A percentile compares a stretch with the other conserved stretches of the same genome.
phyloP scores from a whole-genome alignment of 2,113 vertebrate genomes.

The Epinephelus fuscoguttatus region DNA sequence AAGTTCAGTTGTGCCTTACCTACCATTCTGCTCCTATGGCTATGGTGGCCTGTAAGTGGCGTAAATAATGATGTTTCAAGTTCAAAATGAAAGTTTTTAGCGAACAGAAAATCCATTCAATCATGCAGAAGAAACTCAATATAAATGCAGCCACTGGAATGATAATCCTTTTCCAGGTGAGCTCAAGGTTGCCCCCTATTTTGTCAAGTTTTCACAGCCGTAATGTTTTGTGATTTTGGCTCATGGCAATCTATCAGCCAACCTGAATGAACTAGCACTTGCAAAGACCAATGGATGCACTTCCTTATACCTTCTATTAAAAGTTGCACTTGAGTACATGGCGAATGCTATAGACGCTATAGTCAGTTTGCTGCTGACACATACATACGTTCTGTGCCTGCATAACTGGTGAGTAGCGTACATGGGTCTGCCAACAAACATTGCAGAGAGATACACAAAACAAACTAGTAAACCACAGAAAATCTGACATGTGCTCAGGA shows the following conservation, averaged over 20 bases:
- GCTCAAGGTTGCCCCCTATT: too few relatives aligned
- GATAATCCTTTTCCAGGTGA: background rate
- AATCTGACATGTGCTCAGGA: background rate
- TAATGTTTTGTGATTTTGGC: background rate
- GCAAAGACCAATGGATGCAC: background rate
- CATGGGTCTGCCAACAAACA: background rate
- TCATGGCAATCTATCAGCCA: background rate
- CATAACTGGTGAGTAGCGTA: background rate
- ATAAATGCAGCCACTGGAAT: background rate
- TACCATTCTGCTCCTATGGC: too few relatives aligned
- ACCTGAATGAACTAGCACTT: background rate
- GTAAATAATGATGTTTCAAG: background rate
- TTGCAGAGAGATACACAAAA: background rate
- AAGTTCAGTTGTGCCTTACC: background rate
- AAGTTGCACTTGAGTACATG: background rate
- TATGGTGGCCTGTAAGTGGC: background rate
- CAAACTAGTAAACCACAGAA: background rate
- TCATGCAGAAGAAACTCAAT: background rate
- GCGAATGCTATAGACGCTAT: background rate
- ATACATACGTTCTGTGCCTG: background rate
- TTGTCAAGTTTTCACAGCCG: background rate
- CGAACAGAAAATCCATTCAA: background rate
- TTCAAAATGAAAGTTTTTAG: background rate
- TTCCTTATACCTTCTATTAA: background rate
- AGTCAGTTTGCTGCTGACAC: background rate